A percentile compares a stretch with the other conserved stretches of the same genome.
These are phyloP conservation scores for Tineola bisselliella DNA, from an alignment of 2,888 invertebrate species.

Conservation along the genomic window DNA sequence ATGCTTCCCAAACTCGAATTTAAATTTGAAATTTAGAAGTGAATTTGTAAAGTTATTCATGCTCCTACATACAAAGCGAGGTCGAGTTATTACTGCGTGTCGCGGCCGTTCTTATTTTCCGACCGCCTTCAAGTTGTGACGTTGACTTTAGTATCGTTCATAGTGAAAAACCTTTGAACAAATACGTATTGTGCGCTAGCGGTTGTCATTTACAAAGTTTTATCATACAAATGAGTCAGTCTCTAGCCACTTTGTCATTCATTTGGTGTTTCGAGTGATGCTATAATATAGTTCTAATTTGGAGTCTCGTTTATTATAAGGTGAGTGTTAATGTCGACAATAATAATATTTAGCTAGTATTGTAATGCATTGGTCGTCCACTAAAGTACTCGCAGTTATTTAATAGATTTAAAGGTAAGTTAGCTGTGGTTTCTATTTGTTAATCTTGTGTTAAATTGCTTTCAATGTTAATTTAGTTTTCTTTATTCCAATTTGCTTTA, in stretches of 20 bases:
- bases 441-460: too few relatives aligned
- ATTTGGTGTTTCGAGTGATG: neutral
- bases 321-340: neutral
- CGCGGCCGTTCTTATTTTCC: slow-evolving; percentile 7
- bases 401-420: neutral
- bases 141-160: neutral
- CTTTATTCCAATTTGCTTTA: too few relatives aligned
- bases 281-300: neutral
- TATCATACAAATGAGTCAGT: slow-evolving; percentile 2
- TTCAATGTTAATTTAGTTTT: too few relatives aligned
- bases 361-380: slow-evolving; percentile 4
- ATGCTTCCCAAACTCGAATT: too few relatives aligned
- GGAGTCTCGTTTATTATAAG: neutral
- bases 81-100: neutral
- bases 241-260: neutral
- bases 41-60: too few relatives aligned
- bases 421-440: too few relatives aligned
- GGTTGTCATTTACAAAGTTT: neutral
- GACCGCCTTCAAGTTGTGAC: slow-evolving; percentile 5
- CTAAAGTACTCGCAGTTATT: neutral
- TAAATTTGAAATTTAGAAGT: too few relatives aligned
- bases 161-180: neutral
- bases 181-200: neutral
- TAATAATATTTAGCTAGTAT: neutral
- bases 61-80: too few relatives aligned